Percentiles rank a stretch among this genome's conserved stretches.
Conservation (phyloP, 2,797 vertebrate species). For the Psittacula echo region DNA sequence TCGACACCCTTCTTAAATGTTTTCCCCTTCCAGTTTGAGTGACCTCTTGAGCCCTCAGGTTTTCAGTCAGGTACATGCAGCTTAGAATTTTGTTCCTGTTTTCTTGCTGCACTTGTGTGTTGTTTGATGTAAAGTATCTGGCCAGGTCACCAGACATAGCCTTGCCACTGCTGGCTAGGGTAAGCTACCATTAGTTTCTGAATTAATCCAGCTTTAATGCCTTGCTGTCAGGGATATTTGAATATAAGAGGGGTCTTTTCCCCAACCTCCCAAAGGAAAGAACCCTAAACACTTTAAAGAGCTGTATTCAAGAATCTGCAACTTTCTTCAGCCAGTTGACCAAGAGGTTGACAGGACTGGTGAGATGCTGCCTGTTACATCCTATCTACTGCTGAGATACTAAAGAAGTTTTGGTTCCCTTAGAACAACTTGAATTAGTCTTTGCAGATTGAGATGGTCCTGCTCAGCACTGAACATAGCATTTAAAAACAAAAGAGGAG, state of each 20-base stretch:
- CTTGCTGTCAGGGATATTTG: neutral
- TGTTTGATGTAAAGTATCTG: neutral
- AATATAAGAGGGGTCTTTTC: neutral
- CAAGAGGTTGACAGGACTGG: neutral
- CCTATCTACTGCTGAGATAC: neutral
- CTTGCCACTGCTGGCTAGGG: neutral
- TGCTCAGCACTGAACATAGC: neutral
- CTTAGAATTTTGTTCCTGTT: neutral
- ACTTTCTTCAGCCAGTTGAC: neutral
- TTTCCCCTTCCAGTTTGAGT: neutral
- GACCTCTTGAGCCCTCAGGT: neutral
- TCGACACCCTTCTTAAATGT: neutral
- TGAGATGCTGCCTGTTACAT: neutral
- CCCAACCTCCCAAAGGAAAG: neutral
- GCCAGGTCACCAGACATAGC: neutral
- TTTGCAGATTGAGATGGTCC: neutral
- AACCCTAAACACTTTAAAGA: neutral
- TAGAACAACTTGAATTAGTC: neutral
- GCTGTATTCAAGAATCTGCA: neutral
- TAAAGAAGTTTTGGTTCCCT: neutral
- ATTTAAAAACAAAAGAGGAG: neutral
- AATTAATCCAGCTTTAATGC: neutral
- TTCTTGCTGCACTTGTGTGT: neutral
- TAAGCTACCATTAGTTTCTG: neutral
- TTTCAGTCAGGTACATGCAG: neutral